Conservation (phyloP, 2,113 vertebrate genomes). For the Aplodontia rufa region DNA sequence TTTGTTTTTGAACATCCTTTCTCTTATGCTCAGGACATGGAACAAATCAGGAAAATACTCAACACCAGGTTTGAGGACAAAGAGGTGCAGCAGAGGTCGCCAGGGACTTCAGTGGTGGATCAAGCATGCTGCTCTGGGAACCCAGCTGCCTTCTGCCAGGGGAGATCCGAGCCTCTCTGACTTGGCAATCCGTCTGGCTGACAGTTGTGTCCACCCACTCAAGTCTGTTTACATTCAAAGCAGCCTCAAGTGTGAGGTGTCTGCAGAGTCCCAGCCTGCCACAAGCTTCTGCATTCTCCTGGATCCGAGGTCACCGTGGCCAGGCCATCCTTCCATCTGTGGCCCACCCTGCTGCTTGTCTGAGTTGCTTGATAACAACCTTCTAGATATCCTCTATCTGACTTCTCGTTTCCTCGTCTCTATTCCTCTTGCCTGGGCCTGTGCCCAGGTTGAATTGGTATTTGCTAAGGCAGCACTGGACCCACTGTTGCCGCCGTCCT, state of each 20-base stretch:
- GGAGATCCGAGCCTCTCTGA: neutral
- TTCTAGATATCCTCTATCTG: neutral
- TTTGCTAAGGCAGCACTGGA: neutral
- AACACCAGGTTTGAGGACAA: neutral
- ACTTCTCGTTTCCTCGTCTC: neutral
- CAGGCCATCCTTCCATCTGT: accelerated
- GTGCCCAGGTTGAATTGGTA: neutral
- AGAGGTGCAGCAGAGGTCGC: too few species aligned
- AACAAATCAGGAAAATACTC: neutral
- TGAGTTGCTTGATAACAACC: accelerated
- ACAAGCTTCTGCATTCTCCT: accelerated
- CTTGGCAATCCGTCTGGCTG: neutral
- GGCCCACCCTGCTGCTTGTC: neutral
- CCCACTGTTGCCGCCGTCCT: neutral
- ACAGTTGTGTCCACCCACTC: neutral
- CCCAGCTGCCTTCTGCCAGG: neutral
- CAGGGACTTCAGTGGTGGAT: neutral
- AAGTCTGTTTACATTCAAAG: neutral
- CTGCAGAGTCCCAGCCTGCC: neutral
- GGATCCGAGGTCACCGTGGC: accelerated
- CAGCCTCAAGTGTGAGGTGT: neutral
- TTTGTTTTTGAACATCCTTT: neutral
- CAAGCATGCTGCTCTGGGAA: neutral
- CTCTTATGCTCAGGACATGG: neutral
- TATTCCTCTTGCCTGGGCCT: neutral